Evolutionary conservation across 2,113 vertebrate species (phyloP).

Genomic region (Psittacara wagleri): DNA sequence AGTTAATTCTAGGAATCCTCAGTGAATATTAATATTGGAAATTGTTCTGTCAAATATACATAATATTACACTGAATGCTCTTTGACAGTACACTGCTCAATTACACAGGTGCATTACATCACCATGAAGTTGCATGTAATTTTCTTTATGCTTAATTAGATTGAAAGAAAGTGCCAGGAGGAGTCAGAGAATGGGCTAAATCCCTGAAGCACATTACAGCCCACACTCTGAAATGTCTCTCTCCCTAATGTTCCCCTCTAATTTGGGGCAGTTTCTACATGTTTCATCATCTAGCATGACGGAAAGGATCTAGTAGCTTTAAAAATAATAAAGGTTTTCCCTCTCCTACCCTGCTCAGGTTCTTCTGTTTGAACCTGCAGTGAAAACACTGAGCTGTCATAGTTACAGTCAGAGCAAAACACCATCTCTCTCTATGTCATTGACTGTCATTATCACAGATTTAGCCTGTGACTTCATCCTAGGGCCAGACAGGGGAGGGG

Average conservation of each 20-base stretch:
- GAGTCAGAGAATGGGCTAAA: neutral
- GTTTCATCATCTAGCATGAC: neutral
- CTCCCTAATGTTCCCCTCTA: neutral
- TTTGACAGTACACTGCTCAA: neutral
- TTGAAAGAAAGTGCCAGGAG: neutral
- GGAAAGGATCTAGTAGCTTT: neutral
- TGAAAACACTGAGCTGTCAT: neutral
- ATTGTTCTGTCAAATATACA: conserved; percentile 38
- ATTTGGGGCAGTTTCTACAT: neutral
- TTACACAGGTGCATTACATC: conserved; percentile 33
- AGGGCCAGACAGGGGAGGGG: neutral
- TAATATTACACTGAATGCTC: neutral
- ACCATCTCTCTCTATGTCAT: neutral
- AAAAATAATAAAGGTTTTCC: neutral
- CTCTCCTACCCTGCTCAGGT: neutral
- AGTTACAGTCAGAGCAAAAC: neutral
- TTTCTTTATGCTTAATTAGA: conserved; percentile 25
- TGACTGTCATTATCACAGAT: conserved; percentile 19
- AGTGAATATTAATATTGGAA: conserved; percentile 53
- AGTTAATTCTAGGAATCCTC: conserved; percentile 57
- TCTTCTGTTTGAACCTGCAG: neutral
- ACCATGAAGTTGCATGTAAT: conserved; percentile 18
- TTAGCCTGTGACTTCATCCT: conserved; percentile 54
- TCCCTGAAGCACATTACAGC: neutral
- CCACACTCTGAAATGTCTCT: neutral